A percentile compares a stretch with the other conserved stretches of the same genome.
phyloP scores from a whole-genome alignment of 2,888 invertebrate genomes.

The Phaedon cochleariae region DNA sequence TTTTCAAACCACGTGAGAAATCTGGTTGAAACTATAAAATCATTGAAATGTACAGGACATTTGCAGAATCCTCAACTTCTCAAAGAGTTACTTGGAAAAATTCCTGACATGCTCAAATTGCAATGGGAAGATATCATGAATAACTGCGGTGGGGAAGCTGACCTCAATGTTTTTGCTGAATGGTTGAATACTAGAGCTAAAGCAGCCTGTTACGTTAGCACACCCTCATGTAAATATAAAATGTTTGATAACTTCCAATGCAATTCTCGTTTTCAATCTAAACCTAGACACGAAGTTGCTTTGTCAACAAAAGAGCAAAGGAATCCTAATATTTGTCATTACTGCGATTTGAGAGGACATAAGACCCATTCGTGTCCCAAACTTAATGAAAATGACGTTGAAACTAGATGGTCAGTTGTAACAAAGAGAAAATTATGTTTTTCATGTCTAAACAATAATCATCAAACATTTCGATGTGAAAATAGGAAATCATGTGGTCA shows the following conservation, averaged over 20 bases:
- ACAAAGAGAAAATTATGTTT: background rate
- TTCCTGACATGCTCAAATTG: too few species aligned
- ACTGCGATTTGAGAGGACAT: background rate
- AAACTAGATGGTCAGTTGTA: background rate
- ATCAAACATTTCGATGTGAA: background rate
- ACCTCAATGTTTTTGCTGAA: background rate
- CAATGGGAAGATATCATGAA: too few species aligned
- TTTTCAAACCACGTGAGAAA: background rate
- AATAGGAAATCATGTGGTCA: background rate
- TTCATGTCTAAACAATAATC: background rate
- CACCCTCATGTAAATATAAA: background rate
- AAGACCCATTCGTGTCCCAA: background rate
- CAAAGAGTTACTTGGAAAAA: background rate
- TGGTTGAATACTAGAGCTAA: background rate
- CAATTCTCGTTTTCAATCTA: background rate
- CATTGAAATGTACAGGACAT: background rate
- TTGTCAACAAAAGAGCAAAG: background rate
- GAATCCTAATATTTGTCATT: background rate
- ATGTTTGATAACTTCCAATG: background rate
- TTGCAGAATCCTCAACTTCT: background rate
- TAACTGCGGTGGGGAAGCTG: background rate
- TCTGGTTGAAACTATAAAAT: background rate
- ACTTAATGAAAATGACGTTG: background rate
- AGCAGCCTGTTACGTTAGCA: too few species aligned
- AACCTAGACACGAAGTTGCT: background rate